phyloP scores from a whole-genome alignment of 2,888 invertebrate species.

The Lochmaea capreae region DNA sequence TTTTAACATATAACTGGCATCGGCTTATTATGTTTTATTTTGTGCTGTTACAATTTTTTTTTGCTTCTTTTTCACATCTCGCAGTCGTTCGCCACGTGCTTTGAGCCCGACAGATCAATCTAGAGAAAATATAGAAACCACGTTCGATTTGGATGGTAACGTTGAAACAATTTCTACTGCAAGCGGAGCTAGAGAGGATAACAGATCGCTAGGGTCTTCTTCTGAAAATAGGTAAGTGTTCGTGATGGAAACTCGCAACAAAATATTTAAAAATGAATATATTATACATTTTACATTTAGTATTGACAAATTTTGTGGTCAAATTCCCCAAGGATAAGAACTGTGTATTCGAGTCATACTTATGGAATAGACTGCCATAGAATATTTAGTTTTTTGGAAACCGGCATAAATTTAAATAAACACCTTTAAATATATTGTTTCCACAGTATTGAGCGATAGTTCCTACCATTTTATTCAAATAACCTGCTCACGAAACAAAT shows the following conservation, averaged over 20 bases:
- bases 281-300: too few species aligned
- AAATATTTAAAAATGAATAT: not conserved
- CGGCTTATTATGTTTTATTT: constrained; percentile 12
- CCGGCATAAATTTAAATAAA: too few species aligned
- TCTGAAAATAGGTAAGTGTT: constrained; percentile 80
- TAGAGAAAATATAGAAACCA: constrained; percentile 84
- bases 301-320: too few species aligned
- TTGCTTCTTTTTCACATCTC: constrained; percentile 35
- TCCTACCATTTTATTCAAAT: too few species aligned
- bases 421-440: too few species aligned
- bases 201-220: constrained; percentile 74
- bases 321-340: too few species aligned
- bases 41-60: constrained; percentile 41
- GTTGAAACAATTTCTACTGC: constrained; percentile 92
- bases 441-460: too few species aligned
- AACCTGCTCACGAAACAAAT: too few species aligned
- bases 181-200: constrained; percentile 79
- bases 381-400: too few species aligned
- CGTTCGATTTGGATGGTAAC: constrained; percentile 91
- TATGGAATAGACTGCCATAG: too few species aligned
- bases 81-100: constrained; percentile 63
- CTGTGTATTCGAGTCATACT: too few species aligned
- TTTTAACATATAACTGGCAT: constrained; percentile 12
- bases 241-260: not conserved
- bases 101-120: constrained; percentile 67